Evolutionary conservation across 2,113 vertebrate species (phyloP), one percentile per base, ranked within the genome.

Genomic region (Notiomystis cincta): DNA sequence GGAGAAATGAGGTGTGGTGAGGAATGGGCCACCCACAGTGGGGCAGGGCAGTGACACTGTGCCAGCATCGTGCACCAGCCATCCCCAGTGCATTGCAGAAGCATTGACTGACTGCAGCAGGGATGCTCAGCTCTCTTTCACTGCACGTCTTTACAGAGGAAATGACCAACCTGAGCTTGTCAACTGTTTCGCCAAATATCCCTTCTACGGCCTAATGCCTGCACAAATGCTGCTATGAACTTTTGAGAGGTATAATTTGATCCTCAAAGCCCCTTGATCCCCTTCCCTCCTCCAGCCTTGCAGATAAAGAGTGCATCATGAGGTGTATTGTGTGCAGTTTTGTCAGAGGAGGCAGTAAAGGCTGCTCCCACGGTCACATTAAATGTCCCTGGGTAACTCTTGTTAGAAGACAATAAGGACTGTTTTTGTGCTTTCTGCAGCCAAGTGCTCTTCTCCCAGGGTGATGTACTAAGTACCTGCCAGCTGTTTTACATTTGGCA

Each of bases 401-500:
- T 83, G 82, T 82, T 95, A 81, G 40, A 86, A 3, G 25, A 90
- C 47, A 94, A 89, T 42, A 81, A 56, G 44, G 71, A 21, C 56
- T 67, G 64, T 58, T 69, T 44, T 33, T 69, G 22, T 58, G 64
- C 38, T 92, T 93, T 83, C 72, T 90, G 75, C 73, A 86, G 80
- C 86, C 85, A 92, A 83, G 58, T 2, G 2, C 60, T 90, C 37
- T 81, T 53, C 80, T 95, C 86, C 57, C 77, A 81, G 72, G 80
- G 61, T 48, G 91, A 73, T 31, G 31, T 31, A 81, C 69, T 90
- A 90, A 96, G 82, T 81, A 94, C 67, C 67, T 95, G 72, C 73
- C 82, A 81, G 86, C 90, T 95, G 90, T 75, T 82, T 85, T 97
- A 61, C 67, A 60, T 60, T 67, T 94, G 87, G 28, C 64, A 95